Evolutionary conservation across 2,113 vertebrate species (phyloP).

Genomic region (Eudorcas thomsonii): DNA sequence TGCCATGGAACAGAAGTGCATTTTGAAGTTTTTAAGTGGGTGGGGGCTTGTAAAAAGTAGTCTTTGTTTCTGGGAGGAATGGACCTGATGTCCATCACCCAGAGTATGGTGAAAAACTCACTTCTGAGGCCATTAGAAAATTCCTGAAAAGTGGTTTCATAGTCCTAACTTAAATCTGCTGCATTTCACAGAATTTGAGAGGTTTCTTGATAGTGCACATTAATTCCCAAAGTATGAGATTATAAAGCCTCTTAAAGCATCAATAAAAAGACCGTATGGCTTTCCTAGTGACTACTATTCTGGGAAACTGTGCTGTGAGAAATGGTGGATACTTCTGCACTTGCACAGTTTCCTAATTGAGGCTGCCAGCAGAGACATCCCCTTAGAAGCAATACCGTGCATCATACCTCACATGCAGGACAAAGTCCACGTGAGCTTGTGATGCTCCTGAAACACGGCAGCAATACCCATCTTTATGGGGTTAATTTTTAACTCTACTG

Average conservation of each 20-base stretch:
- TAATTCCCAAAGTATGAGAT: not conserved
- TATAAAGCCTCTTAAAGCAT: not conserved
- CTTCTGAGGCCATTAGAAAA: not conserved
- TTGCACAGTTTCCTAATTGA: not conserved
- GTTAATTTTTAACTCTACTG: not conserved
- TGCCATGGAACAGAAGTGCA: not conserved
- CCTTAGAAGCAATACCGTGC: not conserved
- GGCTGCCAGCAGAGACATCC: not conserved
- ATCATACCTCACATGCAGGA: not conserved
- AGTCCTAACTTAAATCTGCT: not conserved
- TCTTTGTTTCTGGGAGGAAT: not conserved
- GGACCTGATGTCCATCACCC: not conserved
- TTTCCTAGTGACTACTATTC: not conserved
- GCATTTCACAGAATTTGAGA: not conserved
- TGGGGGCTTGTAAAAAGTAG: not conserved
- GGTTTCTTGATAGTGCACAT: not conserved
- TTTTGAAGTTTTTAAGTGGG: not conserved
- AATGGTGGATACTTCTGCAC: not conserved
- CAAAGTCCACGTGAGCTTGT: not conserved
- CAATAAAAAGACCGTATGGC: not conserved
- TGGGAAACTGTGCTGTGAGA: not conserved
- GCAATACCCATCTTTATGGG: not conserved
- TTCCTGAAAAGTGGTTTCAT: not conserved
- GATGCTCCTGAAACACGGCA: not conserved
- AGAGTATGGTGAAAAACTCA: not conserved